Conservation (phyloP, 2,888 invertebrate species). For the Rhingia rostrata region DNA sequence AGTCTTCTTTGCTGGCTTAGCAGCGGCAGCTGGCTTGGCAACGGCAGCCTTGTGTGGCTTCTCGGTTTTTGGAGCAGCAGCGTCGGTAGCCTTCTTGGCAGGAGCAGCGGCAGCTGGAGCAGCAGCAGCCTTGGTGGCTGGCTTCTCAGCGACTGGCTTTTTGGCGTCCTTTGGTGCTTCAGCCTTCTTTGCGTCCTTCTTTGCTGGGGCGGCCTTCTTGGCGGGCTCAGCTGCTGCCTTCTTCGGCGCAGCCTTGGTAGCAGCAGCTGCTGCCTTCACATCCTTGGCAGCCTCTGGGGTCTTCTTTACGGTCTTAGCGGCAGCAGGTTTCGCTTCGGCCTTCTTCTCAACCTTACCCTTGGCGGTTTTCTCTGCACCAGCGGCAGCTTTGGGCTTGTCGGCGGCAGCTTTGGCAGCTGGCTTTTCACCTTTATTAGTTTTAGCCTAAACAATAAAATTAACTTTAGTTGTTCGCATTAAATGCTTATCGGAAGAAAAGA, state of each 20-base stretch:
- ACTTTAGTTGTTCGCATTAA: conserved; percentile 1
- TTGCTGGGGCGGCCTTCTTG: conserved; percentile 80
- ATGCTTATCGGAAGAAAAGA: background rate
- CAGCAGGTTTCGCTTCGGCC: conserved; percentile 81
- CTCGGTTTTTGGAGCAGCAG: conserved; percentile 75
- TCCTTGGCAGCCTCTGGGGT: conserved; percentile 81
- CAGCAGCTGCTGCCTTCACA: conserved; percentile 83
- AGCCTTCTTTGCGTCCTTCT: conserved; percentile 84
- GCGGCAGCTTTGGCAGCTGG: conserved; percentile 81
- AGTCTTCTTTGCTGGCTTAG: conserved; percentile 78
- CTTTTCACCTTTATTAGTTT: conserved; percentile 82
- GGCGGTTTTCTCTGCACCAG: conserved; percentile 78
- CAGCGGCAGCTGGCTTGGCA: conserved; percentile 77
- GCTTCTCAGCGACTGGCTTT: conserved; percentile 82
- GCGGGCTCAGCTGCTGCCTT: conserved; percentile 83
- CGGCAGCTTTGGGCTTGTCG: conserved; percentile 77
- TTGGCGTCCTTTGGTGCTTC: conserved; percentile 77
- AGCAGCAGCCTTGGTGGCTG: conserved; percentile 81
- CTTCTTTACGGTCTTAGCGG: conserved; percentile 82
- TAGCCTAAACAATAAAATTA: conserved; percentile 78
- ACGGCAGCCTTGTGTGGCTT: conserved; percentile 77
- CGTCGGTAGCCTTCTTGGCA: conserved; percentile 65
- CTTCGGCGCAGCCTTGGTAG: conserved; percentile 76
- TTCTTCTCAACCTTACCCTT: conserved; percentile 83
- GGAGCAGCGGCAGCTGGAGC: conserved; percentile 65